A percentile compares a stretch with the other conserved stretches of the same genome.
Conservation (phyloP, 1,140 invertebrate species). For the Nymphalis io region DNA sequence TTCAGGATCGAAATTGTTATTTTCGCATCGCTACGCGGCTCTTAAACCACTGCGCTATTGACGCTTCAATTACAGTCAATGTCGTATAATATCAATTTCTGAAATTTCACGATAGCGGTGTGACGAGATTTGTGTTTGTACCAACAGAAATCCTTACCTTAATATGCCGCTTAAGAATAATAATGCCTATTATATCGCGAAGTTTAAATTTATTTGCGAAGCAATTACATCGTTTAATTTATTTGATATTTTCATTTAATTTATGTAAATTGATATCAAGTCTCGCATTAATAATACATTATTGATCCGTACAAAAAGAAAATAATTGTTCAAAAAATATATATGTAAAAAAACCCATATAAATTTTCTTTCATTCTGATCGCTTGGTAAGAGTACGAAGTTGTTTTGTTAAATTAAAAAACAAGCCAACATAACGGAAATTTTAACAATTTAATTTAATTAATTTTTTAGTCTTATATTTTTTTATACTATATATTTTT, state of each 20-base stretch:
- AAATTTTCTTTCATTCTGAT: slow-evolving; percentile 5
- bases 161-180: not conserved
- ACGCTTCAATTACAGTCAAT: too few species aligned
- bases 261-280: slow-evolving; percentile 8
- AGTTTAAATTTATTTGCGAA: too few species aligned
- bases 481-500: too few species aligned
- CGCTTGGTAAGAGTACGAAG: not conserved
- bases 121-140: too few species aligned
- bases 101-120: too few species aligned
- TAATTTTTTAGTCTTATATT: too few species aligned
- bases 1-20: too few species aligned
- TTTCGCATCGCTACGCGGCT: too few species aligned
- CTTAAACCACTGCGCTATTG: too few species aligned
- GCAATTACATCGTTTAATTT: not conserved
- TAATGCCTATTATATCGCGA: not conserved
- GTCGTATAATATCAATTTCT: too few species aligned
- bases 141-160: not conserved
- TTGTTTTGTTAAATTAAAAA: not conserved
- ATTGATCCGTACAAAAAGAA: slow-evolving; percentile 1
- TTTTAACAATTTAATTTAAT: too few species aligned
- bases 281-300: slow-evolving; percentile 10
- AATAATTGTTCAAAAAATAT: not conserved
- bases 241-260: not conserved
- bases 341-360: not conserved
- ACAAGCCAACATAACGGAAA: too few species aligned